phyloP scores from a whole-genome alignment of 1,140 invertebrate genomes.

The Hyposmocoma kahamanoa region DNA sequence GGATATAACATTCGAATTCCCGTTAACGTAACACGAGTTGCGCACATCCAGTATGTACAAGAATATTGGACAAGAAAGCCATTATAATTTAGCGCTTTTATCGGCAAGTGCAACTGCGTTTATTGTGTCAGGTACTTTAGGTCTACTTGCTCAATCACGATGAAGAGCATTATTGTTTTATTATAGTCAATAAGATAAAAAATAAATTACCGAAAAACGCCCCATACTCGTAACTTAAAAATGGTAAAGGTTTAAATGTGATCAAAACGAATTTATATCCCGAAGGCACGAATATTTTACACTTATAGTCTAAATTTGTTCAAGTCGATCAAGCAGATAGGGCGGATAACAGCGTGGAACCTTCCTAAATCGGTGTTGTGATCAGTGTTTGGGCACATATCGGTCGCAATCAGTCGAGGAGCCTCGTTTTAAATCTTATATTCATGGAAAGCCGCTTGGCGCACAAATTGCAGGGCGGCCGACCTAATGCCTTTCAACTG shows the following conservation, averaged over 20 bases:
- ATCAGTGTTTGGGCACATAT: slow-evolving; percentile 39
- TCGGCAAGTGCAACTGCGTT: too few species aligned
- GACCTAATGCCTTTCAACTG: slow-evolving; percentile 70
- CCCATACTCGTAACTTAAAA: too few species aligned
- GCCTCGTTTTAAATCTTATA: slow-evolving; percentile 65
- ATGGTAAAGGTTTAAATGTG: background rate
- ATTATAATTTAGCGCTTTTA: background rate
- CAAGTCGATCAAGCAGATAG: slow-evolving; percentile 38
- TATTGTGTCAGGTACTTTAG: too few species aligned
- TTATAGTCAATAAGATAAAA: background rate
- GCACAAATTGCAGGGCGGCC: slow-evolving; percentile 65
- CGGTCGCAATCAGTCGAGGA: slow-evolving; percentile 46
- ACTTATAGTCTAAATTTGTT: slow-evolving; percentile 28
- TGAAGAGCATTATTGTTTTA: background rate
- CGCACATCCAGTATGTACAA: background rate
- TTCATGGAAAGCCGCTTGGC: slow-evolving; percentile 50
- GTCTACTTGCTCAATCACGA: background rate
- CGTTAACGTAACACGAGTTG: background rate
- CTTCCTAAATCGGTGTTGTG: slow-evolving; percentile 37
- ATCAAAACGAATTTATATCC: slow-evolving; percentile 1
- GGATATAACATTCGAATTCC: slow-evolving; percentile 1
- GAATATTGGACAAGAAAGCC: background rate
- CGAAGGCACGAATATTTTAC: slow-evolving; percentile 14
- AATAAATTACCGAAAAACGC: background rate
- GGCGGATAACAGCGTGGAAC: slow-evolving; percentile 29